Conservation (phyloP, 2,797 vertebrate species). For the Rhabdomys pumilio region DNA sequence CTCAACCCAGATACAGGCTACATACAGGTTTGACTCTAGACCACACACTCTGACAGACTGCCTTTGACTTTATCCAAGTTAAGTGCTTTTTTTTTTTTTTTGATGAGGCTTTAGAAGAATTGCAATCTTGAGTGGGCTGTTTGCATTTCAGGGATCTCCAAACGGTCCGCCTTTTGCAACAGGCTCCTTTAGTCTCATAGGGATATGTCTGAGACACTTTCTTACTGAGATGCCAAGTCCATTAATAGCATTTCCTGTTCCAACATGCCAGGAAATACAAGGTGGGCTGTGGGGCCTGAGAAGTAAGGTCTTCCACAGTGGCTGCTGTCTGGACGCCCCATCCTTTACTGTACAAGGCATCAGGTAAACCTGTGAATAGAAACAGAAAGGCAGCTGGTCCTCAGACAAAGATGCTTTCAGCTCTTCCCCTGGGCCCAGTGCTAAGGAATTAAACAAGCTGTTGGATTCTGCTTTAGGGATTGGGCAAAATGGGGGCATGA, state of each 20-base stretch:
- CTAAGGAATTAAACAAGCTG: slow-evolving; percentile 52
- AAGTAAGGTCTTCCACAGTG: slow-evolving; percentile 61
- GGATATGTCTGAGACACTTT: slow-evolving; percentile 4
- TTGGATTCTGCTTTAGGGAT: neutral
- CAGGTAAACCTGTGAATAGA: slow-evolving; percentile 77
- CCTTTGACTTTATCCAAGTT: slow-evolving; percentile 67
- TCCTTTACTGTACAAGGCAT: slow-evolving; percentile 62
- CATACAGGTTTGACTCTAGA: slow-evolving; percentile 32
- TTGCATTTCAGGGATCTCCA: slow-evolving; percentile 63
- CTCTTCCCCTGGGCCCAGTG: slow-evolving; percentile 57
- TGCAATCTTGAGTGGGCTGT: slow-evolving; percentile 41
- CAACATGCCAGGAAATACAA: slow-evolving; percentile 34
- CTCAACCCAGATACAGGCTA: slow-evolving; percentile 30
- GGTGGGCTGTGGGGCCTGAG: slow-evolving; percentile 48
- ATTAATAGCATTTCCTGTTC: slow-evolving; percentile 52
- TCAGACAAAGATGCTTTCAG: slow-evolving; percentile 52
- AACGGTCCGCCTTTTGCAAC: slow-evolving; percentile 3
- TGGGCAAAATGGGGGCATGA: neutral
- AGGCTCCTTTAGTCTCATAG: slow-evolving; percentile 29
- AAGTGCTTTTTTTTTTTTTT: slow-evolving; percentile 61
- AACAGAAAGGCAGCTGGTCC: slow-evolving; percentile 78
- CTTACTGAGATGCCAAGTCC: slow-evolving; percentile 63
- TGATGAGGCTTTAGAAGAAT: slow-evolving; percentile 61
- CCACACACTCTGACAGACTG: slow-evolving; percentile 21
- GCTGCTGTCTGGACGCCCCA: slow-evolving; percentile 50